phyloP scores from a whole-genome alignment of 2,888 invertebrate genomes.

The Dryococelus australis region DNA sequence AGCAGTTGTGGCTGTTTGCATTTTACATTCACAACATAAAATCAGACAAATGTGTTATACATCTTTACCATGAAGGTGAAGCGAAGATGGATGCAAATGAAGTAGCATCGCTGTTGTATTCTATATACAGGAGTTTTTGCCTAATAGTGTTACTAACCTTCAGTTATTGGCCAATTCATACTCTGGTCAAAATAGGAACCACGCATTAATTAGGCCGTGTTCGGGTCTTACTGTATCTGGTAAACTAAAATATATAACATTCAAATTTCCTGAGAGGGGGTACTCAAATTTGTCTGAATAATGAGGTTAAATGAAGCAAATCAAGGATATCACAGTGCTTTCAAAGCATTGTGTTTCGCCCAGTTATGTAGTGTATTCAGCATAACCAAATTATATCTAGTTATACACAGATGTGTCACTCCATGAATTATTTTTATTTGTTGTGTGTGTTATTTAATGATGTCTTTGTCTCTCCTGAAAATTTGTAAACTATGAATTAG shows the following conservation, averaged over 20 bases:
- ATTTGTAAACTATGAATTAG: background rate
- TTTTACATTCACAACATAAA: background rate
- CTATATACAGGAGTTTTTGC: background rate
- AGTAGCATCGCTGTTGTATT: background rate
- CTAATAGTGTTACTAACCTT: slow-evolving; percentile 2
- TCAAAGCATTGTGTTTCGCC: background rate
- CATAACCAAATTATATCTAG: background rate
- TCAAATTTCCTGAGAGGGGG: background rate
- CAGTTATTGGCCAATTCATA: background rate
- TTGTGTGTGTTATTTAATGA: background rate
- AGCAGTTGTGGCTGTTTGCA: background rate
- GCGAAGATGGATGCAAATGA: background rate
- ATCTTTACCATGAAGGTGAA: background rate
- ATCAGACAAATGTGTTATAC: background rate
- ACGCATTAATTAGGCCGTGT: background rate
- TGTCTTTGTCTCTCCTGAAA: background rate
- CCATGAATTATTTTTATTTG: background rate
- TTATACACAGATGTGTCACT: background rate
- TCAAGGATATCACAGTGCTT: background rate
- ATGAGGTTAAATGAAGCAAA: background rate
- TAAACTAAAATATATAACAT: background rate
- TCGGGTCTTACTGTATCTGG: background rate
- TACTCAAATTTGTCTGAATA: background rate
- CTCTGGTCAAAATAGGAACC: background rate
- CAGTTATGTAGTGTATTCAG: background rate